A percentile compares a stretch with the other conserved stretches of the same genome.
Evolutionary conservation across 2,797 vertebrate species (phyloP).

Genomic region (Streptopelia turtur): DNA sequence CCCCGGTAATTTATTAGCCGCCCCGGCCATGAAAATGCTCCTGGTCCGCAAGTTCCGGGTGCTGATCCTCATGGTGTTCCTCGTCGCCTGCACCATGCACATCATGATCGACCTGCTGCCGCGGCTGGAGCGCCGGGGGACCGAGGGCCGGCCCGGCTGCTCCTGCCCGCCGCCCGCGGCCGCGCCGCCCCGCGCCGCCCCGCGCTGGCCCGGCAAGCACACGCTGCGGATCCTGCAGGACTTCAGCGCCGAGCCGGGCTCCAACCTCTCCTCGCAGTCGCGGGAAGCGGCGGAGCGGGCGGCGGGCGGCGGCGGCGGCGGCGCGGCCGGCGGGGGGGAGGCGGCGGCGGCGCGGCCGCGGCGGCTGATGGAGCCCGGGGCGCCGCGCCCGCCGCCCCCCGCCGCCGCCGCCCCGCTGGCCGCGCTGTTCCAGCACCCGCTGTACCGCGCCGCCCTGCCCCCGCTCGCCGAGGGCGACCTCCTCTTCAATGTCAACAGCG

Average conservation of each 20-base stretch:
- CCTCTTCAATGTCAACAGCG: conserved; percentile 93
- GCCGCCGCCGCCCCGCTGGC: conserved; percentile 79
- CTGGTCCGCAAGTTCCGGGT: conserved; percentile 92
- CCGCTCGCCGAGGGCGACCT: conserved; percentile 88
- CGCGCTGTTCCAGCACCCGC: conserved; percentile 87
- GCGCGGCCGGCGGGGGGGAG: conserved; percentile 20
- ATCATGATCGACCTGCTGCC: conserved; percentile 94
- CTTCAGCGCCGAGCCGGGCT: conserved; percentile 93
- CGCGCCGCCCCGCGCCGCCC: conserved; percentile 66
- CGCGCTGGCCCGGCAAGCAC: conserved; percentile 92
- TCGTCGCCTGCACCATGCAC: conserved; percentile 94
- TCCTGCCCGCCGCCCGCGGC: conserved; percentile 89
- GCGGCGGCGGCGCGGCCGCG: conserved; percentile 70
- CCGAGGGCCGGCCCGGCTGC: conserved; percentile 76
- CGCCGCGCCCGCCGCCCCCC: neutral
- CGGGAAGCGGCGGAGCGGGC: conserved; percentile 79
- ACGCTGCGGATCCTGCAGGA: conserved; percentile 94
- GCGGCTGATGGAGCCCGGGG: conserved; percentile 68
- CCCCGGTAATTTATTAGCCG: neutral
- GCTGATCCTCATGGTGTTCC: conserved; percentile 91
- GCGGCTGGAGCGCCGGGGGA: conserved; percentile 85
- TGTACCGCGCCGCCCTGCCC: conserved; percentile 83
- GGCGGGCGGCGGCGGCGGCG: conserved; percentile 33
- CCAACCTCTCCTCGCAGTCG: conserved; percentile 89
- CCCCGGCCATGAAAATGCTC: conserved; percentile 87